Percentiles rank a stretch among this genome's conserved stretches.
Conservation (phyloP, 2,797 vertebrate species). For the Tachyglossus aculeatus region DNA sequence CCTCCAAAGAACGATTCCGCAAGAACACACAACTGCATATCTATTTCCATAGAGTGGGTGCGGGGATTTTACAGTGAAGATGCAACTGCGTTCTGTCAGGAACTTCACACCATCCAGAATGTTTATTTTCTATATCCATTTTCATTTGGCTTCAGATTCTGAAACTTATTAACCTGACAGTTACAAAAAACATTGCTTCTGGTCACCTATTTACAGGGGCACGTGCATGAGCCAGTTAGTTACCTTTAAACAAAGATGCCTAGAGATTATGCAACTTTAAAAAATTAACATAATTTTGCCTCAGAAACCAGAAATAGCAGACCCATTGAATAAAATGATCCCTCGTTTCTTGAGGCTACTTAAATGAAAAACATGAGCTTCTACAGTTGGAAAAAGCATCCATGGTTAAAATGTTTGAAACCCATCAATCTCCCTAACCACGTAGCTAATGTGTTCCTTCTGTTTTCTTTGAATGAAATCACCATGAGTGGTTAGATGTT, state of each 20-base stretch:
- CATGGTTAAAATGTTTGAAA: slow-evolving; percentile 81
- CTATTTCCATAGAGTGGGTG: neutral
- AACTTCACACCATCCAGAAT: slow-evolving; percentile 1
- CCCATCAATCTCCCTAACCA: slow-evolving; percentile 83
- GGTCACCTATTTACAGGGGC: slow-evolving; percentile 21
- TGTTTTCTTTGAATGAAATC: slow-evolving; percentile 85
- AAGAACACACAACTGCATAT: neutral
- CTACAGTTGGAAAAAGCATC: slow-evolving; percentile 75
- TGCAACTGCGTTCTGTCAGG: neutral
- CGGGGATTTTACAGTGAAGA: neutral
- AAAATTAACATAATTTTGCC: slow-evolving; percentile 66
- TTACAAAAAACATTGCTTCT: slow-evolving; percentile 28
- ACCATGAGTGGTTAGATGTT: slow-evolving; percentile 82
- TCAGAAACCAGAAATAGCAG: slow-evolving; percentile 66
- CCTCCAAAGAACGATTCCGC: neutral
- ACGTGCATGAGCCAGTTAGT: slow-evolving; percentile 32
- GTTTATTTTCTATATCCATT: neutral
- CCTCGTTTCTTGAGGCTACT: slow-evolving; percentile 71
- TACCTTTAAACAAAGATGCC: slow-evolving; percentile 56
- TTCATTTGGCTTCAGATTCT: slow-evolving; percentile 33
- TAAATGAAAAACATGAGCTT: slow-evolving; percentile 82
- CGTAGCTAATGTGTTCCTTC: slow-evolving; percentile 82
- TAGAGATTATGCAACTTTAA: slow-evolving; percentile 65
- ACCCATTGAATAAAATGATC: slow-evolving; percentile 70
- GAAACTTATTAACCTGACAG: slow-evolving; percentile 9